Conservation (phyloP, 2,888 invertebrate species). For the Tiphia femorata region DNA sequence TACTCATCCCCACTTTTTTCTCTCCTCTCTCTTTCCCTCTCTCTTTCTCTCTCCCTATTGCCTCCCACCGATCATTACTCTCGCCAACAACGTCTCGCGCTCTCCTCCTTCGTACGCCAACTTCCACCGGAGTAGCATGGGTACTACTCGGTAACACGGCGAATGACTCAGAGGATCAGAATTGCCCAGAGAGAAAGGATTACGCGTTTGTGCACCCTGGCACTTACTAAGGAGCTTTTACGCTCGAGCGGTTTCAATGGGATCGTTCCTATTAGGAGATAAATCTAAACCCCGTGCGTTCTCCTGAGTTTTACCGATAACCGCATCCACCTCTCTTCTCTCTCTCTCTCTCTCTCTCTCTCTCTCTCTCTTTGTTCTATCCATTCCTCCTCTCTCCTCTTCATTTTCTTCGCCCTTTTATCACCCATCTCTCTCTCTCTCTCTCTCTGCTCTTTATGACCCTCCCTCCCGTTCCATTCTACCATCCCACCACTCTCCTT, state of each 20-base stretch:
- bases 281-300: slow-evolving; percentile 7
- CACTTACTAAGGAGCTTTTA: slow-evolving; percentile 33
- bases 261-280: slow-evolving; percentile 18
- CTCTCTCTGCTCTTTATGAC: not conserved
- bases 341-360: not conserved
- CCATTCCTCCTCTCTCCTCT: not conserved
- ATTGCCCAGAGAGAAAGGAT: slow-evolving; percentile 16
- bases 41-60: not conserved
- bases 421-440: not conserved
- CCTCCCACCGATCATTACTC: not conserved
- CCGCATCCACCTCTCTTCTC: too few relatives aligned
- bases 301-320: not conserved
- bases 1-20: too few relatives aligned
- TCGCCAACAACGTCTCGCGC: too few relatives aligned
- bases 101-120: not conserved
- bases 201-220: slow-evolving; percentile 11
- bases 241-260: slow-evolving; percentile 37
- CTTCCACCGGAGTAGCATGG: too few relatives aligned
- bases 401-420: not conserved
- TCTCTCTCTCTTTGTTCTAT: too few relatives aligned
- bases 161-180: slow-evolving; percentile 19
- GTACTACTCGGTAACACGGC: too few relatives aligned
- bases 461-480: too few relatives aligned
- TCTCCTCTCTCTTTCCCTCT: too few relatives aligned
- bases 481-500: too few relatives aligned